Conservation (phyloP, 2,797 vertebrate genomes). For the Gambelia wislizenii region DNA sequence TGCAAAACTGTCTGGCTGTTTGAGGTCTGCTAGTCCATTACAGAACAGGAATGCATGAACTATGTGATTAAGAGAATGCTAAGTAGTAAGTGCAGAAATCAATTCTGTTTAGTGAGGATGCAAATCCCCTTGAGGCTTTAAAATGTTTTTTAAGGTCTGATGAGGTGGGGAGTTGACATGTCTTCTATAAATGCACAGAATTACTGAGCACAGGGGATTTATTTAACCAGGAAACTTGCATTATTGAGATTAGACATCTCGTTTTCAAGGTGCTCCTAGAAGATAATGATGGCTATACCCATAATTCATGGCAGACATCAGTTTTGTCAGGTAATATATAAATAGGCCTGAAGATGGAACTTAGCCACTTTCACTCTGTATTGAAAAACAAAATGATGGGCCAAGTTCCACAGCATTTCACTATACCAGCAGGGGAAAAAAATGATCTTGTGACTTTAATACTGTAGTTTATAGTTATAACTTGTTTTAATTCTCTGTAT, state of each 20-base stretch:
- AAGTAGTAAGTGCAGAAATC: slow-evolving; percentile 68
- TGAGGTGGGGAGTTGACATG: slow-evolving; percentile 58
- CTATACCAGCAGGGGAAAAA: slow-evolving; percentile 11
- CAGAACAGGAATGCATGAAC: slow-evolving; percentile 58
- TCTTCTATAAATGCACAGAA: slow-evolving; percentile 73
- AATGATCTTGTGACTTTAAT: slow-evolving; percentile 23
- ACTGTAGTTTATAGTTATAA: not conserved
- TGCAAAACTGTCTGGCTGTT: slow-evolving; percentile 51
- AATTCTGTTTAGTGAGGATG: slow-evolving; percentile 73
- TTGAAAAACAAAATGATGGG: slow-evolving; percentile 49
- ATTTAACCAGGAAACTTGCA: slow-evolving; percentile 79
- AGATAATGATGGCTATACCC: slow-evolving; percentile 77
- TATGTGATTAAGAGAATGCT: slow-evolving; percentile 63
- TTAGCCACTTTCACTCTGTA: slow-evolving; percentile 72
- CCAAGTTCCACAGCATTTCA: slow-evolving; percentile 40
- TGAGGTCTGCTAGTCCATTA: slow-evolving; percentile 59
- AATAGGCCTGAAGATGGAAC: slow-evolving; percentile 63
- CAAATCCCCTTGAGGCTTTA: slow-evolving; percentile 72
- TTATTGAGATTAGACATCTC: slow-evolving; percentile 82
- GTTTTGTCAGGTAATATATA: slow-evolving; percentile 75
- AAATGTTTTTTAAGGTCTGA: slow-evolving; percentile 71
- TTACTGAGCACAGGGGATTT: slow-evolving; percentile 75
- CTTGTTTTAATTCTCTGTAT: no score
- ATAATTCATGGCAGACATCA: slow-evolving; percentile 74
- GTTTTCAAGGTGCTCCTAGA: slow-evolving; percentile 79